Percentiles rank a stretch among this genome's conserved stretches.
Conservation (phyloP, 30 jellyfish, hydroid and myxozoan genomes). For the Cassiopea xamachana region DNA sequence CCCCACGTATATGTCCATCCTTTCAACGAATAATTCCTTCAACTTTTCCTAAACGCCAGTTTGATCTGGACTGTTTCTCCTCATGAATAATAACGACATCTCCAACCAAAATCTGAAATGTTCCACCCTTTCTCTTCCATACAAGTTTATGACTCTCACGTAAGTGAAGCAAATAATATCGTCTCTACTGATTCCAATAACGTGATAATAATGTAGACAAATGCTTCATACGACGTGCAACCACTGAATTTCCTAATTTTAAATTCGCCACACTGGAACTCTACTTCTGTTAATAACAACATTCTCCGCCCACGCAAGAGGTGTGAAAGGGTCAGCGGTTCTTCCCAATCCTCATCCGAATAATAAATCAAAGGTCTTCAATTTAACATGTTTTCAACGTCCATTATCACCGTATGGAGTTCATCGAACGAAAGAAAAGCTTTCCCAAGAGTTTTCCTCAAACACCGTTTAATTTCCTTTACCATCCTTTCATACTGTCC, state of each 20-base stretch:
- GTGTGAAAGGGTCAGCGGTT: too few relatives aligned
- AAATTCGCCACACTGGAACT: too few relatives aligned
- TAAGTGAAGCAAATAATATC: background rate
- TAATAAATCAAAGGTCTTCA: background rate
- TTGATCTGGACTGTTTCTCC: background rate
- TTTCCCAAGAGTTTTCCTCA: background rate
- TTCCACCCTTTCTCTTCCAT: background rate
- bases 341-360: too few relatives aligned
- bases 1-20: background rate
- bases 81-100: constrained; percentile 14
- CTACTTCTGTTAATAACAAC: background rate
- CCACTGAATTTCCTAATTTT: background rate
- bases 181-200: constrained; percentile 10
- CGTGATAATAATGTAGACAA: constrained; percentile 12
- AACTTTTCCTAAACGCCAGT: constrained; percentile 21
- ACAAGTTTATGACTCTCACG: background rate
- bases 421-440: constrained; percentile 12
- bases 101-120: background rate
- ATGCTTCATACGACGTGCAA: background rate
- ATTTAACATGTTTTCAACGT: constrained; percentile 30
- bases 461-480: constrained; percentile 16
- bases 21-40: constrained; percentile 1
- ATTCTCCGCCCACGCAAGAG: background rate
- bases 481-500: constrained; percentile 62
- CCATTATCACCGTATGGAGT: constrained; percentile 10